These are phyloP conservation scores for Solenodon paradoxus DNA, from an alignment of 2,113 vertebrate genomes.

Conservation along the genomic window DNA sequence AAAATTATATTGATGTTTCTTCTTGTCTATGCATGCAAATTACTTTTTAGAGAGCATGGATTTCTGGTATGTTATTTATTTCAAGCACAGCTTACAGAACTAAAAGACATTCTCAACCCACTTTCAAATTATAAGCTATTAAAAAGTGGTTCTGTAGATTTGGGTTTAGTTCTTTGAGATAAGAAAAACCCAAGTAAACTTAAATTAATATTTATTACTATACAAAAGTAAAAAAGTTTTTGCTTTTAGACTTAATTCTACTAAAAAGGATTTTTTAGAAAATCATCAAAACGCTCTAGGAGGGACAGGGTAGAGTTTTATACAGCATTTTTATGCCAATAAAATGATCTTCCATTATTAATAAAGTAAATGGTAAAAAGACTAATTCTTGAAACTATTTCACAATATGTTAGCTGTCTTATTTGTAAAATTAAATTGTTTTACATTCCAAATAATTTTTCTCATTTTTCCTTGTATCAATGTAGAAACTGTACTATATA, in stretches of 20 bases:
- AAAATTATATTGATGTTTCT: not conserved
- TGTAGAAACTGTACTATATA: not conserved
- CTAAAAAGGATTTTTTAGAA: not conserved
- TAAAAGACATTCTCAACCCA: not conserved
- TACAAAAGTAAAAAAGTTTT: not conserved
- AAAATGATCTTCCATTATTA: constrained; percentile 5
- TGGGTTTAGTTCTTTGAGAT: constrained; percentile 3
- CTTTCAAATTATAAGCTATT: constrained; percentile 21
- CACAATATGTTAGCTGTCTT: not conserved
- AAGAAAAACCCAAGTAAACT: not conserved
- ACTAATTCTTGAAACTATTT: constrained; percentile 17
- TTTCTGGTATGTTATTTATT: constrained; percentile 9
- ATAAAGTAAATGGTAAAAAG: not conserved
- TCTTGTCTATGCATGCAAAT: not conserved
- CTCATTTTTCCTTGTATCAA: not conserved
- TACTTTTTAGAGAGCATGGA: constrained; percentile 18
- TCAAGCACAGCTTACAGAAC: constrained; percentile 21
- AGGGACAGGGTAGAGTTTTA: not conserved
- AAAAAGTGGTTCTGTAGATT: not conserved
- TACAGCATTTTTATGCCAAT: not conserved
- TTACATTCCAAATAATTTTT: not conserved
- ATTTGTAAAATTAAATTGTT: constrained; percentile 11
- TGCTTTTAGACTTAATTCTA: constrained; percentile 22
- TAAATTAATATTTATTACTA: not conserved
- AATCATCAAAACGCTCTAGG: not conserved